These are phyloP conservation scores for Eupithecia vulgata DNA, from an alignment of 2,888 invertebrate species.

Conservation along the genomic window DNA sequence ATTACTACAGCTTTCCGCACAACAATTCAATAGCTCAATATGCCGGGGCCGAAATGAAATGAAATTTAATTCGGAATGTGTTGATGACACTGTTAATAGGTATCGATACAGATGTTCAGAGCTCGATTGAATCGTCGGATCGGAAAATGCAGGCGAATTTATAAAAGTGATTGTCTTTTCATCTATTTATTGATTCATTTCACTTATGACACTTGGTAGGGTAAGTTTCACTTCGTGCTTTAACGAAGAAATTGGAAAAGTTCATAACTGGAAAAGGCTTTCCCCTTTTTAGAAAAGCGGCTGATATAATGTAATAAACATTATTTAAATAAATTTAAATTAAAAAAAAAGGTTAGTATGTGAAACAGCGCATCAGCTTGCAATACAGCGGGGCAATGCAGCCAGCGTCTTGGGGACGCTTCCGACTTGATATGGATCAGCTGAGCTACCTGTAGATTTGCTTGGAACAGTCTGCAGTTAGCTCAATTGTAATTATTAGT, in stretches of 20 bases:
- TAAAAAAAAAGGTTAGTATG: no score
- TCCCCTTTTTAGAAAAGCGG: no score
- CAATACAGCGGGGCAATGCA: no score
- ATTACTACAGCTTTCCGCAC: conserved; percentile 26
- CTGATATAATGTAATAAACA: background rate
- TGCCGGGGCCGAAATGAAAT: conserved; percentile 75
- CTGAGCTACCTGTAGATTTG: no score
- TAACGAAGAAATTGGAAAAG: no score
- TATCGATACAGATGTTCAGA: conserved; percentile 46
- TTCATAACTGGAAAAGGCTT: background rate
- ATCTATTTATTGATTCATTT: background rate
- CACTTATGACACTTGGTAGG: background rate
- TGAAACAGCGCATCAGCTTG: no score
- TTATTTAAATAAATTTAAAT: no score
- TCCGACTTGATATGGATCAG: no score
- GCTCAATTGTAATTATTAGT: no score
- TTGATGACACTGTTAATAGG: conserved; percentile 61
- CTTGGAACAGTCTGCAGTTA: no score
- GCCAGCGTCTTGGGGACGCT: no score
- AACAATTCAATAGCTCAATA: conserved; percentile 74
- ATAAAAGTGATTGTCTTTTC: background rate
- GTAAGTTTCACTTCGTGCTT: no score
- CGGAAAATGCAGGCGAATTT: conserved; percentile 11
- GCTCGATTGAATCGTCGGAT: conserved; percentile 16
- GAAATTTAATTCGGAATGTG: conserved; percentile 75